Base-by-base conservation (phyloP, 2,113 vertebrate genomes). In the Anarrhichthys ocellatus region DNA sequence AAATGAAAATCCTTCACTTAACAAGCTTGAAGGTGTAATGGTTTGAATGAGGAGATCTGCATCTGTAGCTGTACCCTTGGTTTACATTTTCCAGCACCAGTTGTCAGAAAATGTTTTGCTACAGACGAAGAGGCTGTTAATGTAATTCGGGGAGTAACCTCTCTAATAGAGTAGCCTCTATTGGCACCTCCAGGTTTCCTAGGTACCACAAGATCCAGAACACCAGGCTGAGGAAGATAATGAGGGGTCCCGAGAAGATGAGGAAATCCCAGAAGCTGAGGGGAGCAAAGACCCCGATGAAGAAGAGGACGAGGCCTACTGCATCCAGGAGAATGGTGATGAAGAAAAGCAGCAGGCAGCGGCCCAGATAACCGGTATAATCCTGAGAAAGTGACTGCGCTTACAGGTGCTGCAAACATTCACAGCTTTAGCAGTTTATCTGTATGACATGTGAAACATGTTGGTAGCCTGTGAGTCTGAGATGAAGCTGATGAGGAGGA, bases 141-240 rank as follows among this genome's bases (percentile, higher is more conserved):
- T 24, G 50, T 92, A 72, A 92, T 27, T 18, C 48, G 36, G 80
- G 83, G 1, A 83, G n/a, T 0, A 94, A n/a, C 42, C 22, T 96
- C 90, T n/a, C n/a, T n/a, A n/a, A n/a, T n/a, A n/a, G n/a, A n/a
- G n/a, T n/a, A n/a, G n/a, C n/a, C 5, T 91, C 74, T 2, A 71
- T 62, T 0, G 94, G 72, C 2, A 95, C 52, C 32, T 96, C 90
- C 0, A 98, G 85, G 89, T 97, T 98, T 82, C 96, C 83, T 6
- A 94, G 81, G 84, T 97, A 98, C 97, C 97, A 98, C 68, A 93
- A 80, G 20, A 94, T 71, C 97, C 97, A 99, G 82, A 97, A 95
- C 7, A 96, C 10, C 2, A 98, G 91, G 81, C 97, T 98, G 73
- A 95, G 40, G 64, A 95, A 96, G 0, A 98, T 84, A 29, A 96